Conservation (phyloP, 2,888 invertebrate genomes). For the Petrolisthes cinctipes region DNA sequence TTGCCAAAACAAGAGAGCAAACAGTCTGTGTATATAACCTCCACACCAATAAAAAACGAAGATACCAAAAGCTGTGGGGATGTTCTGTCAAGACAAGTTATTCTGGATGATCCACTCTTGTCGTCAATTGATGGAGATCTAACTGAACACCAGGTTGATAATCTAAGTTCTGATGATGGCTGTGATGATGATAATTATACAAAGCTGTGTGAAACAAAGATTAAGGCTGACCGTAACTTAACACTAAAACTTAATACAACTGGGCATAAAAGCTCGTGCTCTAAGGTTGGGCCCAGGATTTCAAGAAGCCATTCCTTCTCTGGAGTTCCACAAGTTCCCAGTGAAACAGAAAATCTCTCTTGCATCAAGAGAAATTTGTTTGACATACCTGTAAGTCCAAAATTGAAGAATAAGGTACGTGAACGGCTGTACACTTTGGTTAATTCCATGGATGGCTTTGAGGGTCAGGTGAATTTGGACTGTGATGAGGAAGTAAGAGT, state of each 20-base stretch:
- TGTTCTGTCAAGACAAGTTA: slow-evolving; percentile 35
- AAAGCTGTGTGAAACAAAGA: slow-evolving; percentile 21
- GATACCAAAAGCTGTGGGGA: background rate
- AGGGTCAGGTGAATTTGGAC: slow-evolving; percentile 13
- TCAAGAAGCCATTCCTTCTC: slow-evolving; percentile 28
- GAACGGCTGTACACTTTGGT: slow-evolving; percentile 48
- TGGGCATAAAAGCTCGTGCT: background rate
- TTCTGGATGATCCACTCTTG: slow-evolving; percentile 44
- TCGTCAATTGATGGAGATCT: slow-evolving; percentile 42
- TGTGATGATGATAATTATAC: slow-evolving; percentile 7
- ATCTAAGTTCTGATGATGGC: slow-evolving; percentile 40
- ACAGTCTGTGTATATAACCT: slow-evolving; percentile 20
- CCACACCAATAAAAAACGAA: slow-evolving; percentile 39
- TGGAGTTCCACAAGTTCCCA: background rate
- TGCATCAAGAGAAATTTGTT: slow-evolving; percentile 36
- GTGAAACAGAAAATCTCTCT: background rate
- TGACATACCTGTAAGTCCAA: slow-evolving; percentile 53
- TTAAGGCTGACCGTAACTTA: background rate
- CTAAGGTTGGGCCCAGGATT: background rate
- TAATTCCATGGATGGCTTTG: slow-evolving; percentile 47
- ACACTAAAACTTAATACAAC: background rate
- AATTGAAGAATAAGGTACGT: slow-evolving; percentile 49
- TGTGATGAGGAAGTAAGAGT: slow-evolving; percentile 5
- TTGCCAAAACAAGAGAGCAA: background rate
- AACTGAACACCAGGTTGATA: slow-evolving; percentile 36